Conservation (phyloP, 2,888 invertebrate genomes). For the Morinoia aosen region DNA sequence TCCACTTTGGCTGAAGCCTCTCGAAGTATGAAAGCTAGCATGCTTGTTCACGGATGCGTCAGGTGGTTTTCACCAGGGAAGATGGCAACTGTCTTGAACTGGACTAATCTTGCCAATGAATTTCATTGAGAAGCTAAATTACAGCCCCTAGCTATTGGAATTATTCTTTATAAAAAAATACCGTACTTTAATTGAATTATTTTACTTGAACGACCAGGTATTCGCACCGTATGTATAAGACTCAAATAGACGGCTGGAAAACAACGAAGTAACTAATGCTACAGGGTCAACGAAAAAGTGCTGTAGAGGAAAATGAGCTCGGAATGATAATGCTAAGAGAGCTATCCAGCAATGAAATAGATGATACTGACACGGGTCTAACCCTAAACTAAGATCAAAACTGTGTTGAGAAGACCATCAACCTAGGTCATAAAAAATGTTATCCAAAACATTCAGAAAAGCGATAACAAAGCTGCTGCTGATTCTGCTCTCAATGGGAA, state of each 20-base stretch:
- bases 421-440: background rate
- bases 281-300: background rate
- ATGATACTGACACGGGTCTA: background rate
- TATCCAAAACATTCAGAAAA: background rate
- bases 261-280: background rate
- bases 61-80: background rate
- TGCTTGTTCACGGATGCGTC: background rate
- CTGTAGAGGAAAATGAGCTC: background rate
- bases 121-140: background rate
- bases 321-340: background rate
- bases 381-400: background rate
- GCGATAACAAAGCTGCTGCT: background rate
- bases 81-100: background rate
- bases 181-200: background rate
- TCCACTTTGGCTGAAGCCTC: background rate
- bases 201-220: background rate
- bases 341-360: background rate
- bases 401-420: background rate
- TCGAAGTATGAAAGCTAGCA: background rate
- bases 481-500: slow-evolving; percentile 17
- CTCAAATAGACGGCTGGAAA: background rate
- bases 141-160: background rate
- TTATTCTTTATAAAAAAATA: background rate
- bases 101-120: too few species aligned
- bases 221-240: background rate